A percentile compares a stretch with the other conserved stretches of the same genome.
Conservation (phyloP, 2,888 invertebrate genomes). For the Pocota personata region DNA sequence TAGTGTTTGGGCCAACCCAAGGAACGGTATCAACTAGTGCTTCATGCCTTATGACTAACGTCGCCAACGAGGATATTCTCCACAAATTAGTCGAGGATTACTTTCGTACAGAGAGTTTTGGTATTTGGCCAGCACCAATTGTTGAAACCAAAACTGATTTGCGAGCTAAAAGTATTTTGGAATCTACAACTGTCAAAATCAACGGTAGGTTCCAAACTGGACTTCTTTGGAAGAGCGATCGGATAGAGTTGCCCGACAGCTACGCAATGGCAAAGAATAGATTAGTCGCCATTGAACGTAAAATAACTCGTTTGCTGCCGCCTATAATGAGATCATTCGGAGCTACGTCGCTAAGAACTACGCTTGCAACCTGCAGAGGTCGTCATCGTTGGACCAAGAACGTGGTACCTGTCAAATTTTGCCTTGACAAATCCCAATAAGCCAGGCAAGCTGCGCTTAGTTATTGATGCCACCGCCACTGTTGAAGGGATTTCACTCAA, state of each 20-base stretch:
- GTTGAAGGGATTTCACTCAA: conserved; percentile 61
- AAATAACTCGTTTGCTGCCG: too few relatives aligned
- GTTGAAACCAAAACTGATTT: too few relatives aligned
- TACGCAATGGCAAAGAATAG: too few relatives aligned
- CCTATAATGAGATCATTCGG: too few relatives aligned
- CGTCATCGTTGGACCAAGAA: too few relatives aligned
- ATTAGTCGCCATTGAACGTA: too few relatives aligned
- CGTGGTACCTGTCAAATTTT: conserved; percentile 75
- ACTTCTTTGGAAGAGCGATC: not conserved
- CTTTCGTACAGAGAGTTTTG: too few relatives aligned
- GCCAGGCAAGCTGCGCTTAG: conserved; percentile 53
- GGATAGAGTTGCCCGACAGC: too few relatives aligned
- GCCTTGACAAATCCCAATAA: conserved; percentile 46
- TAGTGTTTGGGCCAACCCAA: conserved; percentile 29
- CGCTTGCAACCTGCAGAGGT: conserved; percentile 55
- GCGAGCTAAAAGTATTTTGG: too few relatives aligned
- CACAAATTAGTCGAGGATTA: not conserved
- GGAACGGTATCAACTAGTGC: not conserved
- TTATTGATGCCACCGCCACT: conserved; percentile 60
- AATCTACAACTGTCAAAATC: too few relatives aligned
- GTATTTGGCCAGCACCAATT: too few relatives aligned
- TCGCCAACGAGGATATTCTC: conserved; percentile 5
- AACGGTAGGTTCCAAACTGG: not conserved
- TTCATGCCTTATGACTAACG: conserved; percentile 18
- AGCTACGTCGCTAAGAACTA: conserved; percentile 43